Conservation (phyloP, 1,140 invertebrate species). For the Idris sp. region DNA sequence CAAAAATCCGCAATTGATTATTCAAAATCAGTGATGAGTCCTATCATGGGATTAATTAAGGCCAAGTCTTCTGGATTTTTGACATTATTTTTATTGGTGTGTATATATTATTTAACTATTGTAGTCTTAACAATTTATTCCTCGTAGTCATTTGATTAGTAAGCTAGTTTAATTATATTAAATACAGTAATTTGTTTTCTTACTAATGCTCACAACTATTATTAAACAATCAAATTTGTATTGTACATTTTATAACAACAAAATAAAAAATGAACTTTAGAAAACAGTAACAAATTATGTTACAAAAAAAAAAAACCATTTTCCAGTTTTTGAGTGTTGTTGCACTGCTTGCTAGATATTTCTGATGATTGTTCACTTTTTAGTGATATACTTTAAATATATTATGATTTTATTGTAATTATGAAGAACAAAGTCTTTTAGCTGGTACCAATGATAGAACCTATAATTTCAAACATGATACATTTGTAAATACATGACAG, state of each 20-base stretch:
- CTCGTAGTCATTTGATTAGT: conserved; percentile 38
- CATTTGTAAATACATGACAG: conserved; percentile 6
- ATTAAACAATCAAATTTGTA: no score
- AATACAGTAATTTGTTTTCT: no score
- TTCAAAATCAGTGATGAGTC: conserved; percentile 41
- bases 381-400: conserved; percentile 15
- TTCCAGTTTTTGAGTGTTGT: conserved; percentile 9
- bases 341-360: conserved; percentile 52
- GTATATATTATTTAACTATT: conserved; percentile 48
- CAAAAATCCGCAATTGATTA: conserved; percentile 52
- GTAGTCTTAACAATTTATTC: conserved; percentile 38
- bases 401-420: conserved; percentile 9
- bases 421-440: conserved; percentile 3
- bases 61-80: conserved; percentile 52
- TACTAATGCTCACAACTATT: no score
- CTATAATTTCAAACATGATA: not conserved
- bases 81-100: conserved; percentile 56
- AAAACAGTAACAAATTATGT: conserved; percentile 2
- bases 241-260: no score
- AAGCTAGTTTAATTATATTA: no score
- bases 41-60: conserved; percentile 38
- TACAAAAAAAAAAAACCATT: no score
- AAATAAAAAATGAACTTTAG: not conserved
- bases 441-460: not conserved
- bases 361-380: conserved; percentile 26